Conservation (phyloP, 2,113 vertebrate species). For the Bufo gargarizans region DNA sequence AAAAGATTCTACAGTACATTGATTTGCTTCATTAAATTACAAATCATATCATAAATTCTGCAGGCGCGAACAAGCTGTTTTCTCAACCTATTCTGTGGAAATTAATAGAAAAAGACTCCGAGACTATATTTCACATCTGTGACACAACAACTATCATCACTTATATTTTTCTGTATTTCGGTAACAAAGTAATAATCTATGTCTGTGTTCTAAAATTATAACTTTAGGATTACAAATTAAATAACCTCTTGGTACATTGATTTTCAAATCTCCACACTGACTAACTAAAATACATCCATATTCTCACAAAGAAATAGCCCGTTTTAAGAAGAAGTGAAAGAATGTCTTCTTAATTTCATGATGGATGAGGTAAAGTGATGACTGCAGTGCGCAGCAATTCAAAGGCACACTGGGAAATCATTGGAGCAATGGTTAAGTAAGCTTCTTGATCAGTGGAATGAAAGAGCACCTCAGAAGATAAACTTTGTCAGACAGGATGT, state of each 20-base stretch:
- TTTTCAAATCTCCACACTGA: neutral
- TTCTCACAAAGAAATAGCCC: slow-evolving; percentile 36
- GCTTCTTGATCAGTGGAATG: slow-evolving; percentile 45
- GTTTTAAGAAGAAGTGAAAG: neutral
- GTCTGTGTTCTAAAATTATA: neutral
- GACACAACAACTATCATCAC: neutral
- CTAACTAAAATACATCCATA: neutral
- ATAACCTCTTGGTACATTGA: neutral
- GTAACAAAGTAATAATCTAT: neutral
- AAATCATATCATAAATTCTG: neutral
- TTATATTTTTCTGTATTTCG: neutral
- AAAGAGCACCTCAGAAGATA: slow-evolving; percentile 37
- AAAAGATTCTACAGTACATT: slow-evolving; percentile 26
- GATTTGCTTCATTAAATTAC: slow-evolving; percentile 21
- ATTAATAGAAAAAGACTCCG: neutral
- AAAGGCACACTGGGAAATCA: slow-evolving; percentile 45
- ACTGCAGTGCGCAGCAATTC: slow-evolving; percentile 32
- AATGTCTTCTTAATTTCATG: slow-evolving; percentile 42
- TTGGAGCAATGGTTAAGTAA: slow-evolving; percentile 39
- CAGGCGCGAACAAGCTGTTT: neutral
- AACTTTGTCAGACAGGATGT: slow-evolving; percentile 21
- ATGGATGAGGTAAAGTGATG: slow-evolving; percentile 33
- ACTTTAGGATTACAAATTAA: neutral
- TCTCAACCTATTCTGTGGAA: neutral
- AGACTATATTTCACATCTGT: neutral